Base-by-base conservation (phyloP, 2,113 vertebrate genomes). In the Pheucticus melanocephalus region DNA sequence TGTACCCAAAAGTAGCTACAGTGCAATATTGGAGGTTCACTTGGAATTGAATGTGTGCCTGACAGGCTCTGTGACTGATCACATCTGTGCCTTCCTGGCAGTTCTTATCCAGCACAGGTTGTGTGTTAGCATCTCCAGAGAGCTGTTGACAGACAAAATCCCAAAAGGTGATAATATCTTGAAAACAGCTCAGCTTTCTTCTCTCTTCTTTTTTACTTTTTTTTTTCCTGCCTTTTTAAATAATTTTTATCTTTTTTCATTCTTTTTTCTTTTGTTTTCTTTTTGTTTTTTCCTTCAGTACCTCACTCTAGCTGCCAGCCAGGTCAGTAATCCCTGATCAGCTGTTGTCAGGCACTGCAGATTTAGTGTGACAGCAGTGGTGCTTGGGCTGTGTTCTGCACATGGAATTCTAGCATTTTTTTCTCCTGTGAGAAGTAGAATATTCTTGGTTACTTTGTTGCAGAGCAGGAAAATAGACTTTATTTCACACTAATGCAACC, bases 111-210 rank as follows among this genome's bases (percentile, higher is more conserved):
- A 51, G 57, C 42, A 59, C 23, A 71, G 51, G 15, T 40, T 69
- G 64, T 59, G 64, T 59, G 53, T 61, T 91, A 84, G 66, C 27
- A 23, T 82, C 81, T 88, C 39, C 66, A 48, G 42, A 75, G 79
- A 54, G 33, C 80, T 92, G 64, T 66, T 82, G 85, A 90, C 91
- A 94, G 81, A 77, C 71, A 88, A 80, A 93, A 88, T 65, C 42
- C 71, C 94, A 40, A 87, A 56, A 82, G 35, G 33, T 91, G 83
- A 33, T 86, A 84, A 56, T 71, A 35, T 50, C 77, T 86, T 77
- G 27, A 57, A 76, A 91, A 71, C 88, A 90, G 19, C 48, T 75
- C 57, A 70, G 31, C 25, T 59, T 66, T 54, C 14, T 61, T 64
- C 6, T 66, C 23, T 66, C 25, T 53, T 10, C 3, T 28, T 35